Conservation (phyloP, 2,888 invertebrate species). For the Antheraea assamensis region DNA sequence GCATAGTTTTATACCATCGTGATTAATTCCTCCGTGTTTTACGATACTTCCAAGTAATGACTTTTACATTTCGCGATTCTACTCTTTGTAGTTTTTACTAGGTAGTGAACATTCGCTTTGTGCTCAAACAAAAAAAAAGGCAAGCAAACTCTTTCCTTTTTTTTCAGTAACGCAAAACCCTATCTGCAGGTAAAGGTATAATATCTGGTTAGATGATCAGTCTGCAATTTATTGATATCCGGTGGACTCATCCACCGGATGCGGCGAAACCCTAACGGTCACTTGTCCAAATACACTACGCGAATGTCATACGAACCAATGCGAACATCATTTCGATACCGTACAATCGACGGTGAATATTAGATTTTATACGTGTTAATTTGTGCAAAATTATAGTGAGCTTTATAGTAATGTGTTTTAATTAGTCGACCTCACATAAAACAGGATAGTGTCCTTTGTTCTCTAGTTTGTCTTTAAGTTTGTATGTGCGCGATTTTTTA, state of each 20-base stretch:
- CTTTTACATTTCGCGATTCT: too few species aligned
- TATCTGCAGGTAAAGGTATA: not conserved
- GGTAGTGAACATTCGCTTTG: not conserved
- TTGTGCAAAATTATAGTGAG: slow-evolving; percentile 1
- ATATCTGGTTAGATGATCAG: slow-evolving; percentile 16
- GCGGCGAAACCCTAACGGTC: slow-evolving; percentile 58
- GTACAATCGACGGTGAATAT: not conserved
- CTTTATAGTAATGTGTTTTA: too few species aligned
- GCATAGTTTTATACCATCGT: slow-evolving; percentile 1
- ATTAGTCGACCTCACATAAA: too few species aligned
- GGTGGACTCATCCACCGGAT: slow-evolving; percentile 70
- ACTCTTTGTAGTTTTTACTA: not conserved
- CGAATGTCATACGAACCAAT: slow-evolving; percentile 37
- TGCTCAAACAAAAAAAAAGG: not conserved
- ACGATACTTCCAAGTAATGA: not conserved
- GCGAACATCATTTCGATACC: slow-evolving; percentile 13
- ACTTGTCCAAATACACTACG: slow-evolving; percentile 51
- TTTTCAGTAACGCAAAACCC: not conserved
- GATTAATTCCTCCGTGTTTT: not conserved
- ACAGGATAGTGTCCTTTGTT: too few species aligned
- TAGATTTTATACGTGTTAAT: slow-evolving; percentile 5
- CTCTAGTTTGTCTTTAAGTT: too few species aligned
- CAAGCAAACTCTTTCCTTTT: not conserved
- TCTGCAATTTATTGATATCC: slow-evolving; percentile 57
- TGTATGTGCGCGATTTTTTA: too few species aligned